Percentiles rank a stretch among this genome's conserved stretches.
Evolutionary conservation across 2,113 vertebrate genomes (phyloP).

Genomic region (Caranx melampygus): DNA sequence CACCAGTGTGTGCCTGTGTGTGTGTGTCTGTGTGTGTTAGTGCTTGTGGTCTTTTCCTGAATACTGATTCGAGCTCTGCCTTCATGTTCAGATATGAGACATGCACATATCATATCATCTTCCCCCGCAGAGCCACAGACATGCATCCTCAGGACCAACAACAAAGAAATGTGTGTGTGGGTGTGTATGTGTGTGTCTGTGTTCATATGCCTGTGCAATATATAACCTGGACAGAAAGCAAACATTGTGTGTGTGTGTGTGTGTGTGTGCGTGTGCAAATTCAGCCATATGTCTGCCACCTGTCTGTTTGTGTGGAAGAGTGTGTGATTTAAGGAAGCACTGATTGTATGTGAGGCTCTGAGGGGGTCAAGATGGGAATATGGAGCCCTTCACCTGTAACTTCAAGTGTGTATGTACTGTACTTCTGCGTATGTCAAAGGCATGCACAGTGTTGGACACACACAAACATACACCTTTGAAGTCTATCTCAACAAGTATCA

Average conservation of each 20-base stretch:
- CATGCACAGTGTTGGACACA: constrained; percentile 15
- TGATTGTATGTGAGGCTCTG: not conserved
- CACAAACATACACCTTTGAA: not conserved
- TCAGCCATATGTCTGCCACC: constrained; percentile 3
- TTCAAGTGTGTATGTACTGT: not conserved
- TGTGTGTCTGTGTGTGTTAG: not conserved
- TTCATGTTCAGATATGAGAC: constrained; percentile 34
- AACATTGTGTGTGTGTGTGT: not conserved
- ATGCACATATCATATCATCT: constrained; percentile 50
- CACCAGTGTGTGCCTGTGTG: constrained; percentile 3
- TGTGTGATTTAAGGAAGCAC: constrained; percentile 39
- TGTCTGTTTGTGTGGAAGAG: constrained; percentile 19
- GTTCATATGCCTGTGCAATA: not conserved
- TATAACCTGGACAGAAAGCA: constrained; percentile 5
- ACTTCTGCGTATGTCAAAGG: constrained; percentile 9
- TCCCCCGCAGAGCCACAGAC: constrained; percentile 33
- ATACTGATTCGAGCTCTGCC: constrained; percentile 32
- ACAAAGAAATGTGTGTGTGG: constrained; percentile 14
- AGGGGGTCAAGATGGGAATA: constrained; percentile 30
- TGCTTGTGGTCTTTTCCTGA: not conserved
- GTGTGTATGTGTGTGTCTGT: not conserved
- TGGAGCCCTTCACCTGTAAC: not conserved
- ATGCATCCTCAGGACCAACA: constrained; percentile 17
- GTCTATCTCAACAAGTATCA: no score
- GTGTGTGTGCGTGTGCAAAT: constrained; percentile 6